A percentile compares a stretch with the other conserved stretches of the same genome.
Evolutionary conservation across 2,113 vertebrate genomes (phyloP).

Genomic region (Alethe diademata): DNA sequence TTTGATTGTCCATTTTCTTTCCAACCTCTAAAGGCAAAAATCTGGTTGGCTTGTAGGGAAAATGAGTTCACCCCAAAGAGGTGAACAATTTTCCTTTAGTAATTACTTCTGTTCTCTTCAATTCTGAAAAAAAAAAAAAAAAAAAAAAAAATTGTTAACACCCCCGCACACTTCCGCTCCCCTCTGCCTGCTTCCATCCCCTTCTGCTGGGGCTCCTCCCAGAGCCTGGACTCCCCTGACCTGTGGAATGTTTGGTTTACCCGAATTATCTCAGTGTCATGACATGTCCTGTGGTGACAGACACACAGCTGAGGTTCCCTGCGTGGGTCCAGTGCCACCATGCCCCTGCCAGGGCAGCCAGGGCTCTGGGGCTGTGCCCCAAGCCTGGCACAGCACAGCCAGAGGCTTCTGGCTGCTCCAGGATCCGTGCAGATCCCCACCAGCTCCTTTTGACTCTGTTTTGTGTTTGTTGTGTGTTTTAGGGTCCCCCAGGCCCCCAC

Average conservation of each 20-base stretch:
- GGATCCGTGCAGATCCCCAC: fast-evolving
- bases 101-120: neutral
- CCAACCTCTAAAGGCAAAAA: neutral
- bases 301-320: neutral
- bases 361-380: neutral
- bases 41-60: neutral
- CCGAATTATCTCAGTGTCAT: neutral
- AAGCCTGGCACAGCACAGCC: neutral
- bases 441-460: neutral
- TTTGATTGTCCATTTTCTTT: neutral
- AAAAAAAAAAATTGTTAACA: neutral
- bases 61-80: neutral
- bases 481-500: constrained; percentile 91
- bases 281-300: neutral
- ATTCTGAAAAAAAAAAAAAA: neutral
- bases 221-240: neutral
- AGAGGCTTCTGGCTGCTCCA: neutral
- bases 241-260: neutral
- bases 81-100: neutral
- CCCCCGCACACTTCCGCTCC: fast-evolving
- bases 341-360: neutral
- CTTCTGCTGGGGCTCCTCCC: neutral
- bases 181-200: neutral
- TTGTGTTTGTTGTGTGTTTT: constrained; percentile 35
- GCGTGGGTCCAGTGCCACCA: fast-evolving